phyloP scores from a whole-genome alignment of 2,113 vertebrate genomes.

The Laticauda laticaudata region DNA sequence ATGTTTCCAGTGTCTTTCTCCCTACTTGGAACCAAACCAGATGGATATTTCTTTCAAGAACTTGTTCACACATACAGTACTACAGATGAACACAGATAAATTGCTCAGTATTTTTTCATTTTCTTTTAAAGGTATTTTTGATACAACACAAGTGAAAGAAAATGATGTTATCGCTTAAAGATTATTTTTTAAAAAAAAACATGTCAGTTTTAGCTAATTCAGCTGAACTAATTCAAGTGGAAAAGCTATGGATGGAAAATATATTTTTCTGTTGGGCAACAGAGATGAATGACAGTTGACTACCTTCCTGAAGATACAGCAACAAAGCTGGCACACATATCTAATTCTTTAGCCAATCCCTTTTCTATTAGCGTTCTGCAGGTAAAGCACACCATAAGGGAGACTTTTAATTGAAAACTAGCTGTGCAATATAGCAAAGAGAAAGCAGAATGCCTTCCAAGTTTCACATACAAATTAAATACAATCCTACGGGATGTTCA shows the following conservation, averaged over 20 bases:
- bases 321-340: conserved; percentile 1
- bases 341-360: conserved; percentile 38
- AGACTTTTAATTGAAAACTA: conserved; percentile 60
- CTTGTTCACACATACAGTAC: too few species aligned
- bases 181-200: conserved; percentile 18
- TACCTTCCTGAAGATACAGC: conserved; percentile 19
- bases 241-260: conserved; percentile 36
- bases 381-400: conserved; percentile 42
- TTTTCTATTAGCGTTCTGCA: conserved; percentile 46
- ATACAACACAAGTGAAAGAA: conserved; percentile 22
- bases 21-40: too few species aligned
- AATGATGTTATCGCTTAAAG: background rate
- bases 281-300: conserved; percentile 24
- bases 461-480: conserved; percentile 67
- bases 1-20: too few species aligned
- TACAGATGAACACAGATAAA: too few species aligned
- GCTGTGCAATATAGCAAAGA: conserved; percentile 52
- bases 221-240: conserved; percentile 27
- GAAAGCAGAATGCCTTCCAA: conserved; percentile 61
- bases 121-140: background rate
- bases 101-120: too few species aligned
- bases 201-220: conserved; percentile 25
- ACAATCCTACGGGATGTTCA: conserved; percentile 63
- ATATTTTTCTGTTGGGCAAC: conserved; percentile 36
- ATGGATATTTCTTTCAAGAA: too few species aligned